These are phyloP conservation scores for Oriolus oriolus DNA, from an alignment of 2,113 vertebrate genomes.

Conservation along the genomic window DNA sequence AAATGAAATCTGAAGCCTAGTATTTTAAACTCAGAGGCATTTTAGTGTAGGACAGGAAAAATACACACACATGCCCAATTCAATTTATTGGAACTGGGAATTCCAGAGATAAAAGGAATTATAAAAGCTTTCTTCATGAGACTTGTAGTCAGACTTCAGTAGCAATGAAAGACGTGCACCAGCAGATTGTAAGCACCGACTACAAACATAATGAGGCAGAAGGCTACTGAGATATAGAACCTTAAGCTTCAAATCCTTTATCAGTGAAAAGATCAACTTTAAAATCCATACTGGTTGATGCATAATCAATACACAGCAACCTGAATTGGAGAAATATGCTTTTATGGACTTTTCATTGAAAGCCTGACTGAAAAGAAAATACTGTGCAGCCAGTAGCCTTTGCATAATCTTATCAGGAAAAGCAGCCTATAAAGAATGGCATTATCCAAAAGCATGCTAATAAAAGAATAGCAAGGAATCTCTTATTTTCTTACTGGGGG, in stretches of 20 bases:
- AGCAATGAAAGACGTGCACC: background rate
- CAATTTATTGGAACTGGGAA: background rate
- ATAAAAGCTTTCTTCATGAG: background rate
- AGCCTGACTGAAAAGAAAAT: background rate
- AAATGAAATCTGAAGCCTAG: background rate
- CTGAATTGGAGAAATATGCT: background rate
- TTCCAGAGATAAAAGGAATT: background rate
- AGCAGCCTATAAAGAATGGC: background rate
- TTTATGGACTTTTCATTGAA: background rate
- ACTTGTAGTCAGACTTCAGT: background rate
- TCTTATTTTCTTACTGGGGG: background rate
- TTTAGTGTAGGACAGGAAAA: background rate
- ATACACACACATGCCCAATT: background rate
- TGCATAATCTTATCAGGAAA: background rate
- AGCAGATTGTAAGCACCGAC: background rate
- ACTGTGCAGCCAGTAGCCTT: background rate
- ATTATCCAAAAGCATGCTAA: background rate
- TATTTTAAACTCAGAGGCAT: background rate
- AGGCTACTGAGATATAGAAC: background rate
- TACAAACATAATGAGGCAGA: background rate
- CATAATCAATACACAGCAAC: background rate
- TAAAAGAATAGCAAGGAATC: background rate
- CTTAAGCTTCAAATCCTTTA: background rate
- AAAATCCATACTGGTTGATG: background rate
- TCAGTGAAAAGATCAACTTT: background rate